These are phyloP conservation scores for Melanogrammus aeglefinus DNA, from an alignment of 2,797 vertebrate genomes.

Conservation along the genomic window DNA sequence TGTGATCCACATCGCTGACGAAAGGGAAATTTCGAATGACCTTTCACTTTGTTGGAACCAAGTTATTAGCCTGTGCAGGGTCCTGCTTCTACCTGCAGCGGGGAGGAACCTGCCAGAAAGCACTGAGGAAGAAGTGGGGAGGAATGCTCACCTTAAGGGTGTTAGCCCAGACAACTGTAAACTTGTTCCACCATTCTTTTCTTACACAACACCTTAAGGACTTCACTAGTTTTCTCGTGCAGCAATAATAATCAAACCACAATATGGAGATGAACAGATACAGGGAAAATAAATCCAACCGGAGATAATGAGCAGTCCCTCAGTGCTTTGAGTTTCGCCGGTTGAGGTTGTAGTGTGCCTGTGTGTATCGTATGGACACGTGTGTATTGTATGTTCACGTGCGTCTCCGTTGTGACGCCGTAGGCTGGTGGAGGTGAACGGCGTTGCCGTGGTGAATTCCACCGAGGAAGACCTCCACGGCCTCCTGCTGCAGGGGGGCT, in stretches of 20 bases:
- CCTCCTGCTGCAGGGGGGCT: slow-evolving; percentile 53
- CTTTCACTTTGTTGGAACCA: not conserved
- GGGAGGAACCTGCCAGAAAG: not conserved
- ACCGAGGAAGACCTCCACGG: slow-evolving; percentile 58
- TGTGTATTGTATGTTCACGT: not conserved
- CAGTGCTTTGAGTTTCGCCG: not conserved
- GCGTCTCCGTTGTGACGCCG: not conserved
- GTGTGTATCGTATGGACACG: not conserved
- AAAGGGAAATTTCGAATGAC: slow-evolving; percentile 22
- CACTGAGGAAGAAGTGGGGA: not conserved
- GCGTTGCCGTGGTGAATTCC: slow-evolving; percentile 60
- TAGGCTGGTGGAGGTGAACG: slow-evolving; percentile 74
- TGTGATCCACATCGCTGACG: slow-evolving; percentile 38
- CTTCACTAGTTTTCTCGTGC: too few species aligned
- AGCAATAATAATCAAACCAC: too few species aligned
- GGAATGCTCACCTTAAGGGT: not conserved
- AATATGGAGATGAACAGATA: too few species aligned
- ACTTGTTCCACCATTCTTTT: not conserved
- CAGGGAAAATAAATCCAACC: too few species aligned
- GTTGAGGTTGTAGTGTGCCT: too few species aligned
- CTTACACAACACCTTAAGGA: too few species aligned
- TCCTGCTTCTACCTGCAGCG: not conserved
- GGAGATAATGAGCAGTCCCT: too few species aligned
- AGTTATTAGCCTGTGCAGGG: not conserved
- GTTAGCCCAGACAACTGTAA: not conserved